Percentiles rank a stretch among this genome's conserved stretches.
These are phyloP conservation scores for Oryzaephilus surinamensis DNA, from an alignment of 1,140 invertebrate species.

Conservation along the genomic window DNA sequence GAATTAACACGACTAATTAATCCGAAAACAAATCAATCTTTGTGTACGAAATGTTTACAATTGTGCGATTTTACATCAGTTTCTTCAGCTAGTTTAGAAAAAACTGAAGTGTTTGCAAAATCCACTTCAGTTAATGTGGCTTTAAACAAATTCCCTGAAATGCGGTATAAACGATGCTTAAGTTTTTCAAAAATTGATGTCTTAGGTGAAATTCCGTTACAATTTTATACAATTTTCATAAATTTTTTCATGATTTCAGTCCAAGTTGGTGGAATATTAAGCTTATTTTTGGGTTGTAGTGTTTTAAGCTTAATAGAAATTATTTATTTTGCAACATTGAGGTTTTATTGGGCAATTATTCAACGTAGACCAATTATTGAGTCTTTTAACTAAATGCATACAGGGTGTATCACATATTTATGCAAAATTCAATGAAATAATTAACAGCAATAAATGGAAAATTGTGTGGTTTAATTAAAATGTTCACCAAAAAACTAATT, in stretches of 20 bases:
- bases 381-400: no score
- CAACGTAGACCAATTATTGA: conserved; percentile 3
- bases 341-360: conserved; percentile 38
- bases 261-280: conserved; percentile 53
- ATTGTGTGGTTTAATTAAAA: no score
- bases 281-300: conserved; percentile 54
- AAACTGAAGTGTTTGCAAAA: background rate
- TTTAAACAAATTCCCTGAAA: no score
- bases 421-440: no score
- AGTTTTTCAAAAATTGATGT: background rate
- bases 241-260: conserved; percentile 38
- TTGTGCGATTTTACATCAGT: conserved; percentile 47
- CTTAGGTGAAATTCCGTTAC: background rate
- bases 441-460: no score
- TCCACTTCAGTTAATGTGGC: no score
- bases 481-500: no score
- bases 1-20: conserved; percentile 32
- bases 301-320: conserved; percentile 55
- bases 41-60: conserved; percentile 43
- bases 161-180: background rate
- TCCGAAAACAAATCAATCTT: conserved; percentile 27
- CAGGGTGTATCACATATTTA: no score
- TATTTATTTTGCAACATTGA: conserved; percentile 48
- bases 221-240: background rate
- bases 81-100: conserved; percentile 14